phyloP scores from a whole-genome alignment of 2,888 invertebrate genomes.

The Volucella inanis region DNA sequence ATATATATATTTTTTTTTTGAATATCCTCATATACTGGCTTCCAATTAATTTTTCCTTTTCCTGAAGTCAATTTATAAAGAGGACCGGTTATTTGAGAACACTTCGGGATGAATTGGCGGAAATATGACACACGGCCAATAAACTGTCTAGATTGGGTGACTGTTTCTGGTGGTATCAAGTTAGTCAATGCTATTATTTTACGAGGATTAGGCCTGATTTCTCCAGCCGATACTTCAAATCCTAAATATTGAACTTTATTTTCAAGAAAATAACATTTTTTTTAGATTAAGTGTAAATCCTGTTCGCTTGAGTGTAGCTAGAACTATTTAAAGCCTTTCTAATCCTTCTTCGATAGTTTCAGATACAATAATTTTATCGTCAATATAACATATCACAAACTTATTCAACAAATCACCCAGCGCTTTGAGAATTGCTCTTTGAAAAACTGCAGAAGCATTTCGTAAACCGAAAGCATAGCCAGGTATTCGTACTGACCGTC shows the following conservation, averaged over 20 bases:
- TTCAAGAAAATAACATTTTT: too few relatives aligned
- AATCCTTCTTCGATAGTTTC: too few relatives aligned
- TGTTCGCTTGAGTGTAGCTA: too few relatives aligned
- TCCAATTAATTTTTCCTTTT: background rate
- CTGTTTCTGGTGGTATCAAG: too few relatives aligned
- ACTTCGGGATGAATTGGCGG: background rate
- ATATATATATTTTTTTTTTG: conserved; percentile 40
- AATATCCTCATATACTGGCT: conserved; percentile 20
- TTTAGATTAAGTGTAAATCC: too few relatives aligned
- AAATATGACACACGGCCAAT: conserved; percentile 7
- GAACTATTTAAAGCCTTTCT: too few relatives aligned
- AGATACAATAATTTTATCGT: conserved; percentile 7
- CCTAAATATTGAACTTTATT: too few relatives aligned
- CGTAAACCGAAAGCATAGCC: too few relatives aligned
- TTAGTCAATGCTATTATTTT: too few relatives aligned
- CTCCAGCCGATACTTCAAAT: too few relatives aligned
- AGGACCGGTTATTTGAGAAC: background rate
- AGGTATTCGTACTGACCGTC: too few relatives aligned
- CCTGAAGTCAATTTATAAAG: conserved; percentile 7
- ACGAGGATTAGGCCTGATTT: too few relatives aligned
- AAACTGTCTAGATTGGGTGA: background rate
- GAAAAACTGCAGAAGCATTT: conserved; percentile 7
- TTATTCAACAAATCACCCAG: background rate
- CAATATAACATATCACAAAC: conserved; percentile 7
- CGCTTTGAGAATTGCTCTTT: conserved; percentile 8